phyloP scores from a whole-genome alignment of 64 coral and sea anemone genomes.

The Porites australiensis region DNA sequence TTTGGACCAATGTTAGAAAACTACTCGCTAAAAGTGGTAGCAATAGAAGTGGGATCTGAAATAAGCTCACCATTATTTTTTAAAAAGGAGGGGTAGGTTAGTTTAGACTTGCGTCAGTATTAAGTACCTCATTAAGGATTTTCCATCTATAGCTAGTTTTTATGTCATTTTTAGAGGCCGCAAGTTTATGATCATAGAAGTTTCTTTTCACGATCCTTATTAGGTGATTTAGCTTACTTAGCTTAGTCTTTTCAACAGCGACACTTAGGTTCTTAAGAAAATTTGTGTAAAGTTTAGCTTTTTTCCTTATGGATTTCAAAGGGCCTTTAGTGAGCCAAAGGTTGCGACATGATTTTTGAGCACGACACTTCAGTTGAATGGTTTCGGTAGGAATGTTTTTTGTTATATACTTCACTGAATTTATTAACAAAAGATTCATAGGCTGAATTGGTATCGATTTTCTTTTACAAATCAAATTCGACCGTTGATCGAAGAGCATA shows the following conservation, averaged over 20 bases:
- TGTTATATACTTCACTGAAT: slow-evolving; percentile 49
- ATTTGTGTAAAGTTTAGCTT: slow-evolving; percentile 63
- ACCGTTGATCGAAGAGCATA: too few species aligned
- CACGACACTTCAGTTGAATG: not conserved
- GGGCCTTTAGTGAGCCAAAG: slow-evolving; percentile 78
- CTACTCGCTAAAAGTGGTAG: slow-evolving; percentile 58
- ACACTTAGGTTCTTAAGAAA: slow-evolving; percentile 39
- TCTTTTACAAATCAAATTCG: too few species aligned
- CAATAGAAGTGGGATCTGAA: slow-evolving; percentile 20
- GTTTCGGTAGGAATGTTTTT: slow-evolving; percentile 56
- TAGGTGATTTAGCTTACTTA: slow-evolving; percentile 70
- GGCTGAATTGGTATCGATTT: not conserved
- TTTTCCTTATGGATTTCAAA: slow-evolving; percentile 69
- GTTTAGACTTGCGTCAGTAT: slow-evolving; percentile 15
- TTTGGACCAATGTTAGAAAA: slow-evolving; percentile 48
- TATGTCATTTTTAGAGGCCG: slow-evolving; percentile 3
- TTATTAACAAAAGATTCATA: too few species aligned
- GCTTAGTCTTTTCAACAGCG: not conserved
- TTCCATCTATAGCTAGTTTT: slow-evolving; percentile 60
- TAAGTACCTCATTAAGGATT: slow-evolving; percentile 65
- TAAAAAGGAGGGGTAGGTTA: slow-evolving; percentile 15
- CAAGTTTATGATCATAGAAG: slow-evolving; percentile 37
- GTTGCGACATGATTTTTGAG: slow-evolving; percentile 30
- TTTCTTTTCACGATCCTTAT: slow-evolving; percentile 45
- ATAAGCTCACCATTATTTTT: slow-evolving; percentile 12